These are phyloP conservation scores for Phylloscopus whistleri DNA, from an alignment of 2,113 vertebrate species.

Conservation along the genomic window DNA sequence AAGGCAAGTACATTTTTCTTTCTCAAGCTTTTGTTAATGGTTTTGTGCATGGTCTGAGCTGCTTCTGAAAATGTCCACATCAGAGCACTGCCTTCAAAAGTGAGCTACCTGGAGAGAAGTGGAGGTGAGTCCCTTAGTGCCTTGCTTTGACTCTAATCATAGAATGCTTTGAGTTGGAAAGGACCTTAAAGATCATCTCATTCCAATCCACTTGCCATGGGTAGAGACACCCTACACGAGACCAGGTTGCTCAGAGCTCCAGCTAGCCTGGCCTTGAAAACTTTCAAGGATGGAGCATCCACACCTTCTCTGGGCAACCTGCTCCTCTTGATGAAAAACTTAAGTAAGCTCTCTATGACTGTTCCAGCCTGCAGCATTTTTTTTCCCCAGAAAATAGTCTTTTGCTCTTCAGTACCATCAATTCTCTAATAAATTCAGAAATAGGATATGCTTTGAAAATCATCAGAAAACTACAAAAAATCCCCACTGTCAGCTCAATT, in stretches of 20 bases:
- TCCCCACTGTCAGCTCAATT: background rate
- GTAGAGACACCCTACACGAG: background rate
- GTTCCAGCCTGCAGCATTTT: background rate
- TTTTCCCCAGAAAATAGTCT: background rate
- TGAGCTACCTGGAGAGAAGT: background rate
- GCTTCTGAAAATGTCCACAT: background rate
- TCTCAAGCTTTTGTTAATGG: background rate
- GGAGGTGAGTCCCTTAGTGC: background rate
- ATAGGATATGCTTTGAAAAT: background rate
- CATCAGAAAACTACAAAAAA: background rate
- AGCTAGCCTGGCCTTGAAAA: background rate
- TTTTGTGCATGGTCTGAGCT: background rate
- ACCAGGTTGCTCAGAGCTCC: background rate
- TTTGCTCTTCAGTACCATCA: background rate
- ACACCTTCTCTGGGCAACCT: background rate
- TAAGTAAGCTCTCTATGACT: background rate
- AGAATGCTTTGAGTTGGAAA: background rate
- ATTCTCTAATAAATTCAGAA: background rate
- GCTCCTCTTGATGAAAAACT: background rate
- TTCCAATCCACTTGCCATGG: background rate
- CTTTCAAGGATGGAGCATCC: background rate
- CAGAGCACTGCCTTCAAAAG: background rate
- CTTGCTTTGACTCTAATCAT: background rate
- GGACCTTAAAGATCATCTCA: background rate
- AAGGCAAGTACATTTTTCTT: background rate